phyloP scores from a whole-genome alignment of 2,888 invertebrate genomes.

The Dryomyza anilis region DNA sequence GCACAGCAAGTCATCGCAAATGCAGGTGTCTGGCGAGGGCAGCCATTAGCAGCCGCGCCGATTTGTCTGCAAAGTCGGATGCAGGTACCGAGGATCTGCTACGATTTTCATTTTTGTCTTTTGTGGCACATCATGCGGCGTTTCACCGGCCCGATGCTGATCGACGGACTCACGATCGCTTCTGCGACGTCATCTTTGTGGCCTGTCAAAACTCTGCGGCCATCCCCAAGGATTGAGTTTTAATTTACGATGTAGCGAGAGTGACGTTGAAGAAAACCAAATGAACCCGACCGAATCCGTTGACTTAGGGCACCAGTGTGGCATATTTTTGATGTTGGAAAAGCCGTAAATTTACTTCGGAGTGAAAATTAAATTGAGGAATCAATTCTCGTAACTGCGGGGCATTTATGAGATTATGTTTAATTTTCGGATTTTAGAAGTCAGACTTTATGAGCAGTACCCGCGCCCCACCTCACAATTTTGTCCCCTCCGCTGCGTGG shows the following conservation, averaged over 20 bases:
- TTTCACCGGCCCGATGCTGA: no score
- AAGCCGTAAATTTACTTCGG: slow-evolving; percentile 10
- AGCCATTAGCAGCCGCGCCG: slow-evolving; percentile 13
- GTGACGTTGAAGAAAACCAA: slow-evolving; percentile 14
- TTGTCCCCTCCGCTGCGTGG: no score
- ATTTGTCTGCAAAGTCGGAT: slow-evolving; percentile 7
- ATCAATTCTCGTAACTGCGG: slow-evolving; percentile 22
- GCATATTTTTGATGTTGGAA: no score
- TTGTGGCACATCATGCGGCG: slow-evolving; percentile 21
- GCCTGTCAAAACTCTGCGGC: slow-evolving; percentile 20
- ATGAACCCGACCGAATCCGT: slow-evolving; percentile 13
- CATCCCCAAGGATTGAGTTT: slow-evolving; percentile 14
- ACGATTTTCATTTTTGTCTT: no score
- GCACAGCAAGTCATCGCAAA: slow-evolving; percentile 11
- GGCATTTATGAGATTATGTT: slow-evolving; percentile 17
- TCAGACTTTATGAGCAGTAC: not conserved
- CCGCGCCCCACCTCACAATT: no score
- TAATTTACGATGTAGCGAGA: slow-evolving; percentile 17
- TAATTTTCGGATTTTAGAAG: not conserved
- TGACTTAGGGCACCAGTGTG: no score
- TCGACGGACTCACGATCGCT: no score
- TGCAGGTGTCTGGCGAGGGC: slow-evolving; percentile 18
- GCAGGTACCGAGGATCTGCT: not conserved
- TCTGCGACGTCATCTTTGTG: slow-evolving; percentile 20
- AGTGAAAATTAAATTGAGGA: slow-evolving; percentile 7